These are phyloP conservation scores for Pollenia angustigena DNA, from an alignment of 2,888 invertebrate species.

Conservation along the genomic window DNA sequence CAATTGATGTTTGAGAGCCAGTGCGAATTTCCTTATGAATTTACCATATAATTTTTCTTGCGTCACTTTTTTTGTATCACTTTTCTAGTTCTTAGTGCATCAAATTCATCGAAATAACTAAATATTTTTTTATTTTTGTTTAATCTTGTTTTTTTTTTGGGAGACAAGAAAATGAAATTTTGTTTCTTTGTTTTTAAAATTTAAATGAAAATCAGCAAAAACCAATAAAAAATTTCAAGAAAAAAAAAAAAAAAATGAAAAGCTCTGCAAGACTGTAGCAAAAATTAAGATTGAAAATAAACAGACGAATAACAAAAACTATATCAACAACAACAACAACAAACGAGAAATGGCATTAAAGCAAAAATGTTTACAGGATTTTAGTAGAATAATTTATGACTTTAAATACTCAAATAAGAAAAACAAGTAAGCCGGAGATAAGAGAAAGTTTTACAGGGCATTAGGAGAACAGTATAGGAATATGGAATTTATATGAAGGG, in stretches of 20 bases:
- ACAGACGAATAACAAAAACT: slow-evolving; percentile 5
- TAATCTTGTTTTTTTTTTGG: background rate
- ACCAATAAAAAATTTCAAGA: background rate
- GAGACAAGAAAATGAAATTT: slow-evolving; percentile 23
- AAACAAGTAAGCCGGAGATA: slow-evolving; percentile 1
- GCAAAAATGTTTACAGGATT: slow-evolving; percentile 61
- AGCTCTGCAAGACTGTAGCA: slow-evolving; percentile 14
- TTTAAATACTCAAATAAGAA: slow-evolving; percentile 29
- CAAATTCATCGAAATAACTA: background rate
- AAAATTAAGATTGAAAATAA: slow-evolving; percentile 53
- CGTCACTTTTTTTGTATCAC: background rate
- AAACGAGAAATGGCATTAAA: slow-evolving; percentile 48
- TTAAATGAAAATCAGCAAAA: slow-evolving; percentile 23
- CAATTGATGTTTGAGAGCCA: no score
- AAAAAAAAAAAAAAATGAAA: background rate
- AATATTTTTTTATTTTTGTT: slow-evolving; percentile 6
- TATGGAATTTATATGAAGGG: background rate
- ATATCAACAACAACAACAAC: slow-evolving; percentile 15
- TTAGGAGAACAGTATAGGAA: background rate
- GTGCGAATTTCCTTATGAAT: no score
- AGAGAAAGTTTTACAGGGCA: background rate
- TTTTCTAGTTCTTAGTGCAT: background rate
- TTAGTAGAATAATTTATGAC: slow-evolving; percentile 58
- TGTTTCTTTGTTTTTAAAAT: slow-evolving; percentile 23
- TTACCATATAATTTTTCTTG: no score